A percentile compares a stretch with the other conserved stretches of the same genome.
Conservation (phyloP, 2,113 vertebrate genomes). For the Sturnira hondurensis region DNA sequence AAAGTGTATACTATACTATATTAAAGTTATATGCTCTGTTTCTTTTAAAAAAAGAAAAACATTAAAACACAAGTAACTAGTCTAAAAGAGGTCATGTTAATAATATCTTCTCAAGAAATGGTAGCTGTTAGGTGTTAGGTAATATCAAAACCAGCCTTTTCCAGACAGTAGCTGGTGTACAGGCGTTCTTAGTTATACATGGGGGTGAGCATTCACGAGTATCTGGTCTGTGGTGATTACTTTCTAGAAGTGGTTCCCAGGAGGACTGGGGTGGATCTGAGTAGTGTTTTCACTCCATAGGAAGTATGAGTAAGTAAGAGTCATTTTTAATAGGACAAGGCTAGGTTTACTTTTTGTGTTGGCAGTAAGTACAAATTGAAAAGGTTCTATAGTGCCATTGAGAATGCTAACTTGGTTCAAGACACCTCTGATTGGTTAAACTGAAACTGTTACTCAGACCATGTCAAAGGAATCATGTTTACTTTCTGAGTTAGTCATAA, state of each 20-base stretch:
- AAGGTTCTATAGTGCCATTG: not conserved
- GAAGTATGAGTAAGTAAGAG: not conserved
- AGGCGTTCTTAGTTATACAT: not conserved
- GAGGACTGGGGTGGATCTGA: not conserved
- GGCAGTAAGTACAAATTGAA: not conserved
- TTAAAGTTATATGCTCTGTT: not conserved
- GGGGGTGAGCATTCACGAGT: not conserved
- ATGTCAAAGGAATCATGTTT: not conserved
- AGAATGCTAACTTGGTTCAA: not conserved
- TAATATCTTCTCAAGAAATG: conserved; percentile 26
- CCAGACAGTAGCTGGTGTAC: not conserved
- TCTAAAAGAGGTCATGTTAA: not conserved
- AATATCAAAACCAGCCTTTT: not conserved
- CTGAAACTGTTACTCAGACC: not conserved
- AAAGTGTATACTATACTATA: not conserved
- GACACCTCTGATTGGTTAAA: not conserved
- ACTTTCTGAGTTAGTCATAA: not conserved
- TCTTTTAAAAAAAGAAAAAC: not conserved
- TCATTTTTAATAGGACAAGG: not conserved
- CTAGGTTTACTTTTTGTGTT: not conserved
- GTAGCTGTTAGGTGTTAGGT: not conserved
- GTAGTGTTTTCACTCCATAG: not conserved
- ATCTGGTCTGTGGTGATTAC: not conserved
- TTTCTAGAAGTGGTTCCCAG: not conserved
- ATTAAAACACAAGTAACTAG: not conserved